Evolutionary conservation across 2,113 vertebrate species (phyloP).

Genomic region (Paraplagusia blochii): DNA sequence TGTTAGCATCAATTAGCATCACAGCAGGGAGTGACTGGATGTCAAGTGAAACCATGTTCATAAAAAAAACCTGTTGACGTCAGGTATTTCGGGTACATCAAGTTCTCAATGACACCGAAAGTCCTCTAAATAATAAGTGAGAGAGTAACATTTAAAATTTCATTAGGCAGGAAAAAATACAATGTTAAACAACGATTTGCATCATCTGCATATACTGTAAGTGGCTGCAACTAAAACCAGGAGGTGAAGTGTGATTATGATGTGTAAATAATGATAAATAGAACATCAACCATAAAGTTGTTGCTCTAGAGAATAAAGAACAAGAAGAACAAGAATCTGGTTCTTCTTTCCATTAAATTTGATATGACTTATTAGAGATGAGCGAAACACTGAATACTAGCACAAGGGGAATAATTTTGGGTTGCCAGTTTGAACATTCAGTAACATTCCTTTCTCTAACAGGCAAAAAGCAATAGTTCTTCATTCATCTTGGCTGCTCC

Average conservation of each 20-base stretch:
- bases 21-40: background rate
- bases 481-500: constrained; percentile 44
- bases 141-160: too few relatives aligned
- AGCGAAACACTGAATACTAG: constrained; percentile 17
- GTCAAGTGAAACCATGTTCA: constrained; percentile 17
- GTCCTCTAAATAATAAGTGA: background rate
- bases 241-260: too few relatives aligned
- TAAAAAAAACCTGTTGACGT: background rate
- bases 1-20: constrained; percentile 2
- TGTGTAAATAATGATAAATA: too few relatives aligned
- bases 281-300: too few relatives aligned
- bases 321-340: too few relatives aligned
- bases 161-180: too few relatives aligned
- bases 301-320: too few relatives aligned
- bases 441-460: constrained; percentile 40
- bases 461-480: constrained; percentile 38
- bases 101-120: background rate
- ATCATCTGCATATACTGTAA: too few relatives aligned
- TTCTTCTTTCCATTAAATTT: too few relatives aligned
- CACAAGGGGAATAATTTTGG: constrained; percentile 25
- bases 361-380: background rate
- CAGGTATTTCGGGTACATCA: constrained; percentile 12
- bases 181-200: too few relatives aligned
- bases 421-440: constrained; percentile 25
- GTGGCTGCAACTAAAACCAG: too few relatives aligned